A percentile compares a stretch with the other conserved stretches of the same genome.
Conservation (phyloP, 2,888 invertebrate species). For the Orchestes rusci region DNA sequence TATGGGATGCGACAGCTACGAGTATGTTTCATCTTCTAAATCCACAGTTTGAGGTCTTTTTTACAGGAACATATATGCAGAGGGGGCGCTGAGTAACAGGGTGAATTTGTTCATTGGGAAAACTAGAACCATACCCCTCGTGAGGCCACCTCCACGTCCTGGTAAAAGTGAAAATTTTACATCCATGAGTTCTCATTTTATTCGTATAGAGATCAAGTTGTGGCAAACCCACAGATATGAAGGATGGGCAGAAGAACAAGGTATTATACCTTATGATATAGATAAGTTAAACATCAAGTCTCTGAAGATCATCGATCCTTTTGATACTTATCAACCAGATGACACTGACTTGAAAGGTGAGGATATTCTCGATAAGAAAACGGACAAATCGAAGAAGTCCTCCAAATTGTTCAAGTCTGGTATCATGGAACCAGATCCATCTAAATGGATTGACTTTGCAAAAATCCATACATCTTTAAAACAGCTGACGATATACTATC, state of each 20-base stretch:
- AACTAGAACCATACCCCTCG: too few relatives aligned
- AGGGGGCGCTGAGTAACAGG: too few relatives aligned
- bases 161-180: slow-evolving; percentile 25
- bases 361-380: slow-evolving; percentile 22
- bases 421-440: slow-evolving; percentile 28
- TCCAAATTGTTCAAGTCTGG: slow-evolving; percentile 1
- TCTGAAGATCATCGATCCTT: slow-evolving; percentile 35
- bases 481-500: slow-evolving; percentile 34
- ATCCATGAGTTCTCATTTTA: slow-evolving; percentile 3
- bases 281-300: slow-evolving; percentile 31
- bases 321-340: slow-evolving; percentile 25
- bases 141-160: slow-evolving; percentile 34
- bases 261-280: slow-evolving; percentile 33
- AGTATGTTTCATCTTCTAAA: too few relatives aligned
- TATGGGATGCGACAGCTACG: too few relatives aligned
- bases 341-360: too few relatives aligned
- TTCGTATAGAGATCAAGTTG: slow-evolving; percentile 20
- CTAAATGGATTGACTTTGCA: slow-evolving; percentile 37
- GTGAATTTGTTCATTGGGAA: too few relatives aligned
- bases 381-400: slow-evolving; percentile 11
- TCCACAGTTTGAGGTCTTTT: too few relatives aligned
- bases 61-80: too few relatives aligned
- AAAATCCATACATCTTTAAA: slow-evolving; percentile 30
- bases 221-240: slow-evolving; percentile 47
- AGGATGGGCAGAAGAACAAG: slow-evolving; percentile 42